phyloP scores from a whole-genome alignment of 1,140 invertebrate species.

The Nylanderia fulva region DNA sequence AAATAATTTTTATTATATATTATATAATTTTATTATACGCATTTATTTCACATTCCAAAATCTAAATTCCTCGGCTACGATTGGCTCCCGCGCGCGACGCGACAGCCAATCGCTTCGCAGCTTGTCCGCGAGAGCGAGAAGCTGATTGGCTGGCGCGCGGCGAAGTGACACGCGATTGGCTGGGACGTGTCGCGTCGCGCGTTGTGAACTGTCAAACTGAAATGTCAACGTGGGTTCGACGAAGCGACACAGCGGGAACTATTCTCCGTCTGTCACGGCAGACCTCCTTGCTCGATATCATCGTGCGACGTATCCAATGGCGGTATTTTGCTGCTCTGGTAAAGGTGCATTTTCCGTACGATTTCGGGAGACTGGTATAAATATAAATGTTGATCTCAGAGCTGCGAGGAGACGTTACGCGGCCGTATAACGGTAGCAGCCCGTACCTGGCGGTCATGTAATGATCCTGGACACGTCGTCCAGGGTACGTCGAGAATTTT shows the following conservation, averaged over 20 bases:
- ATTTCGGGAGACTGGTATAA: constrained; percentile 64
- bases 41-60: too few relatives aligned
- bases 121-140: too few relatives aligned
- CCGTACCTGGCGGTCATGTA: constrained; percentile 23
- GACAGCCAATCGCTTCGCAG: too few relatives aligned
- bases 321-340: constrained; percentile 68
- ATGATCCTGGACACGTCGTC: constrained; percentile 6
- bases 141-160: too few relatives aligned
- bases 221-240: neutral
- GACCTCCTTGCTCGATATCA: constrained; percentile 26
- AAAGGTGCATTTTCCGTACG: constrained; percentile 68
- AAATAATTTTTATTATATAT: too few relatives aligned
- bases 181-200: too few relatives aligned
- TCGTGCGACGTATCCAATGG: constrained; percentile 52
- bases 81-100: too few relatives aligned
- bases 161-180: too few relatives aligned
- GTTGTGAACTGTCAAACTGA: too few relatives aligned
- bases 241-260: neutral
- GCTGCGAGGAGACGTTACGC: constrained; percentile 44
- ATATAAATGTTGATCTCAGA: constrained; percentile 80
- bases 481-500: too few relatives aligned
- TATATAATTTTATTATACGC: too few relatives aligned
- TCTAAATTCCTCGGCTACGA: too few relatives aligned
- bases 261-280: neutral
- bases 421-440: constrained; percentile 28